Evolutionary conservation across 2,888 invertebrate species (phyloP), one percentile per base, ranked within the genome.

Genomic region (Apamea anceps): DNA sequence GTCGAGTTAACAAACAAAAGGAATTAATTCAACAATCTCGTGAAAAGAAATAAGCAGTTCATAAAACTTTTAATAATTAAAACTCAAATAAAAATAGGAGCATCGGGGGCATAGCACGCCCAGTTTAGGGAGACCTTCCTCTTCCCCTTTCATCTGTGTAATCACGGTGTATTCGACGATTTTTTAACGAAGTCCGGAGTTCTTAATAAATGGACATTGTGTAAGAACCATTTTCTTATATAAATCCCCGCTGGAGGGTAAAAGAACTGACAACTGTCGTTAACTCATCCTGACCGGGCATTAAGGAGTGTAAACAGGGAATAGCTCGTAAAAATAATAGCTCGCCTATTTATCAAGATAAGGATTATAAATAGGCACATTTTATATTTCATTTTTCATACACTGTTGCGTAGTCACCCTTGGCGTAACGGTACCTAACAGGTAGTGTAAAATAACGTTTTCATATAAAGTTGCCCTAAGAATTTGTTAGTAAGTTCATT

Each of bases 11-110:
- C 93, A 95, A 96, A 96, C 96, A 97, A 96, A 96, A 95, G 93
- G 90, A 96, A 96, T 97, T 96, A 96, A 96, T 96, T 96, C 94
- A 95, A 96, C 96, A 96, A 95, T 93, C 93, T 94, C 95, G 93
- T 96, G 96, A 97, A 96, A 97, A 95, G 93, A 95, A 96, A 96
- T 96, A 96, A 96, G 96, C 96, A 97, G 96, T 96, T 96, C 94
- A 96, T 96, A 96, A 96, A 96, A 96, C 94, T 97, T 96, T 96
- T 95, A 94, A 96, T 96, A 96, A 96, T 96, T 96, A 96, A 96
- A 96, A 96, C 94, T 95, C 94, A 91, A 96, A 96, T 96, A 95
- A 96, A 96, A 96, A 96, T 95, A 94, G 92, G 91, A 92, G 93
- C 93, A 92, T 91, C 92, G 89, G 90, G 93, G 92, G 91, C 83